Evolutionary conservation across 1,140 invertebrate species (phyloP).

Genomic region (Pachypeltis micranthus): DNA sequence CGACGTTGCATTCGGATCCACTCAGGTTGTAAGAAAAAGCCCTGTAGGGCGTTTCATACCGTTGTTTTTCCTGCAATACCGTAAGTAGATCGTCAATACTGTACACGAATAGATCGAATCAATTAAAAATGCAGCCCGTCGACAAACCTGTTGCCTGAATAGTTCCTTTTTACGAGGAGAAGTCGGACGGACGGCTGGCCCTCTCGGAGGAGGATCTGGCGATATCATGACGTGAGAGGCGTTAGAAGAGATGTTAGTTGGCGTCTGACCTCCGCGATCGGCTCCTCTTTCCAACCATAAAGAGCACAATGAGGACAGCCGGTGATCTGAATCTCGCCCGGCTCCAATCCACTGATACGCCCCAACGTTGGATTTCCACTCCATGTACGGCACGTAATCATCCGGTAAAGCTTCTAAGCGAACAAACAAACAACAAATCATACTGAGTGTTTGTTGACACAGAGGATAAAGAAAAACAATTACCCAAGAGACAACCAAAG

Average conservation of each 20-base stretch:
- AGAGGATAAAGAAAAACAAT: neutral
- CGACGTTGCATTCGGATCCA: constrained; percentile 76
- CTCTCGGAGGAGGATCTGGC: constrained; percentile 45
- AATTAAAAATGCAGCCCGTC: constrained; percentile 20
- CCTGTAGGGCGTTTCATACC: constrained; percentile 73
- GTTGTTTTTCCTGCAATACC: constrained; percentile 46
- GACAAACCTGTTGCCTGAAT: constrained; percentile 60
- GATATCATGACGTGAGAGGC: neutral
- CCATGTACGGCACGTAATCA: constrained; percentile 86
- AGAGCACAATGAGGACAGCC: constrained; percentile 58
- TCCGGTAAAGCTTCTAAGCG: constrained; percentile 53
- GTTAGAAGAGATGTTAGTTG: neutral
- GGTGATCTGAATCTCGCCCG: constrained; percentile 77
- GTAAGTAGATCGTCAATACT: constrained; percentile 15
- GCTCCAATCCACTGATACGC: constrained; percentile 91
- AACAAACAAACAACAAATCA: too few relatives aligned
- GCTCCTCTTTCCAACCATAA: constrained; percentile 57
- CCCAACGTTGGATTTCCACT: constrained; percentile 61
- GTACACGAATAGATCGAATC: neutral
- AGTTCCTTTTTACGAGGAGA: constrained; percentile 61
- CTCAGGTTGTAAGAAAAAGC: constrained; percentile 76
- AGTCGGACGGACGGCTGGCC: constrained; percentile 60
- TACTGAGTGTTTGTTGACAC: too few relatives aligned
- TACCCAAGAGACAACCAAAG: neutral
- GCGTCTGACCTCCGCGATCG: constrained; percentile 26